Evolutionary conservation across 2,113 vertebrate species (phyloP).

Genomic region (Equus quagga): DNA sequence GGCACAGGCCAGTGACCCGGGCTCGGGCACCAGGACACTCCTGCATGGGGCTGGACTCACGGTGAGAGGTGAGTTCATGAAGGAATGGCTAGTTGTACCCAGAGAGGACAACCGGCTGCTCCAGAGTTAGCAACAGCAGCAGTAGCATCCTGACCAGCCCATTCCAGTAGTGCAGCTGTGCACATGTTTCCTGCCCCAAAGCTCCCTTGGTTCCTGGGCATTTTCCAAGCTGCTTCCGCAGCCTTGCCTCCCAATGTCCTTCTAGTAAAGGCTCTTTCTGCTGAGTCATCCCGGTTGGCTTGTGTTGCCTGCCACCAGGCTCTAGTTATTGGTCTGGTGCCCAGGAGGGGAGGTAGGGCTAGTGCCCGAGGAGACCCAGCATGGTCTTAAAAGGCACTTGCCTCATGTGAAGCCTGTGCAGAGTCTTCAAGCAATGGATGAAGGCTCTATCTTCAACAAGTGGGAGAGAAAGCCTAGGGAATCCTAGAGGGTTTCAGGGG

Average conservation of each 20-base stretch:
- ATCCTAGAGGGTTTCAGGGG: background rate
- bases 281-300: background rate
- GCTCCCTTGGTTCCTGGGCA: background rate
- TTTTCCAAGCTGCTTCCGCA: background rate
- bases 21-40: background rate
- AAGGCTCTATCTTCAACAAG: background rate
- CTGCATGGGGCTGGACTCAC: background rate
- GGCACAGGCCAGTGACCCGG: background rate
- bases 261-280: background rate
- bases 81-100: background rate
- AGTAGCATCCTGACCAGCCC: background rate
- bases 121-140: background rate
- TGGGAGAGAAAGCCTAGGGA: background rate
- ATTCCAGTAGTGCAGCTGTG: fast-evolving
- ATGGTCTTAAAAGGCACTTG: background rate
- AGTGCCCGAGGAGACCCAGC: background rate
- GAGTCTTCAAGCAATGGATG: background rate
- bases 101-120: background rate
- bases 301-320: background rate
- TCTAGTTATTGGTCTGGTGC: background rate
- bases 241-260: background rate
- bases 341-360: background rate
- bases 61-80: background rate
- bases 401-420: background rate
- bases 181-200: background rate